Conservation (phyloP, 1,140 invertebrate species). For the Gryon sp. region DNA sequence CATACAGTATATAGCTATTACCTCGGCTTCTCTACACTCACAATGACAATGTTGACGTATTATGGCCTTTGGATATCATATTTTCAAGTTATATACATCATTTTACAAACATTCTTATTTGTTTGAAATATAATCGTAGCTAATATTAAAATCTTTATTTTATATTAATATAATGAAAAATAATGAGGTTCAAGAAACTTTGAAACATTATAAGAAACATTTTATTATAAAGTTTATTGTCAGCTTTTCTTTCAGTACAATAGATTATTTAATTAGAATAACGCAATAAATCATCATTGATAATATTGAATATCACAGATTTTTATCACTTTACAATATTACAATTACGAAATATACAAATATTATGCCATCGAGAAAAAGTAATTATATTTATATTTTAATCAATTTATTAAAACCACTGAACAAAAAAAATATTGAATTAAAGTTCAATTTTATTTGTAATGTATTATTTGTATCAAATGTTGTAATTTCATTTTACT, state of each 20-base stretch:
- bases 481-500: constrained; percentile 16
- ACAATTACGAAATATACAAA: constrained; percentile 29
- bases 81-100: not conserved
- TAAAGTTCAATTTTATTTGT: constrained; percentile 26
- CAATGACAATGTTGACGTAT: constrained; percentile 49
- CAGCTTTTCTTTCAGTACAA: too few relatives aligned
- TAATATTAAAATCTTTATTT: too few relatives aligned
- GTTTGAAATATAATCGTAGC: too few relatives aligned
- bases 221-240: too few relatives aligned
- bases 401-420: constrained; percentile 22
- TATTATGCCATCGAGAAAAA: constrained; percentile 12
- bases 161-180: too few relatives aligned
- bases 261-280: too few relatives aligned
- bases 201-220: too few relatives aligned
- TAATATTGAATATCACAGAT: not conserved
- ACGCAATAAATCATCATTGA: constrained; percentile 2
- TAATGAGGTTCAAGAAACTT: too few relatives aligned
- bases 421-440: constrained; percentile 16
- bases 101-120: not conserved
- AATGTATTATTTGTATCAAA: constrained; percentile 11
- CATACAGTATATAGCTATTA: constrained; percentile 65
- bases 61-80: constrained; percentile 39
- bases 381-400: too few relatives aligned
- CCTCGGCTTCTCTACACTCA: constrained; percentile 64
- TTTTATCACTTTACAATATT: constrained; percentile 15